Conservation (phyloP, 2,888 invertebrate species). For the Agonopterix arenella region DNA sequence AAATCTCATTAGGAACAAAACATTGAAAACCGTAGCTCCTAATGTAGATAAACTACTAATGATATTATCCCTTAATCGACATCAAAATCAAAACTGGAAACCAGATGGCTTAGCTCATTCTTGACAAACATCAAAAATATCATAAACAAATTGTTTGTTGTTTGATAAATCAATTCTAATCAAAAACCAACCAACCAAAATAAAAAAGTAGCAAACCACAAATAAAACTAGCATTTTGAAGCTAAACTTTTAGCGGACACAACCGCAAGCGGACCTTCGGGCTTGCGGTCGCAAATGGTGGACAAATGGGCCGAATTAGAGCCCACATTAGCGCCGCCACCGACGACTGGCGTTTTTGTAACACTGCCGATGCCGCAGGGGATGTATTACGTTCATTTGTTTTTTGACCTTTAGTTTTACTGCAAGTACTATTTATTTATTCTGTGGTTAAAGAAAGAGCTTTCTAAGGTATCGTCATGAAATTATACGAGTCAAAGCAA, state of each 20-base stretch:
- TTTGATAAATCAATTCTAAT: background rate
- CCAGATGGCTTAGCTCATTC: no score
- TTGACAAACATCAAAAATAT: no score
- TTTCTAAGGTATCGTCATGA: no score
- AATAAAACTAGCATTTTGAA: background rate
- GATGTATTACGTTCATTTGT: conserved; percentile 12
- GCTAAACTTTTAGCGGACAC: background rate
- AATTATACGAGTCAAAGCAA: no score
- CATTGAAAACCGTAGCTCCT: no score
- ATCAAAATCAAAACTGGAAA: no score
- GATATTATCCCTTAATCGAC: no score
- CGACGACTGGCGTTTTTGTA: conserved; percentile 4
- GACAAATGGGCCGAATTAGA: conserved; percentile 13
- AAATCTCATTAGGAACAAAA: no score
- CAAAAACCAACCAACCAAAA: background rate
- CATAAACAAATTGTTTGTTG: no score
- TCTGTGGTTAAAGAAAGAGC: no score
- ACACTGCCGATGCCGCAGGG: background rate
- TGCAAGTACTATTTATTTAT: no score
- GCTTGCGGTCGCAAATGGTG: conserved; percentile 2
- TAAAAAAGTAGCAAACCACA: background rate
- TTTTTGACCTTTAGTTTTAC: conserved; percentile 1
- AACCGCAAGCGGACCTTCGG: conserved; percentile 2
- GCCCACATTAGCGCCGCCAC: conserved; percentile 8
- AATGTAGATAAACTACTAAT: no score